Conservation (phyloP, 2,797 vertebrate genomes). For the Oreortyx pictus region DNA sequence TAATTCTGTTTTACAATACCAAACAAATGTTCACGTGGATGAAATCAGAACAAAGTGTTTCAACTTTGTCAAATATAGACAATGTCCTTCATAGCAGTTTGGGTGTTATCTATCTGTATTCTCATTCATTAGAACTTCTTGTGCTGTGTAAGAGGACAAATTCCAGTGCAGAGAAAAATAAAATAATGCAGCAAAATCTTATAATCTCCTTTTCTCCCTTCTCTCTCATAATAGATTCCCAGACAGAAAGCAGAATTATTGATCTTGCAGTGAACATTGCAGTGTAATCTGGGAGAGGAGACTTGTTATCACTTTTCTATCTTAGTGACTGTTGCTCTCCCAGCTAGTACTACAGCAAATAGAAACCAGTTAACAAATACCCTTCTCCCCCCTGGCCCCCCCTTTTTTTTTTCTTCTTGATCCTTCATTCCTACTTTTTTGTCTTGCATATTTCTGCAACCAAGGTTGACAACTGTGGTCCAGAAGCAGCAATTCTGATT, state of each 20-base stretch:
- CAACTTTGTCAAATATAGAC: background rate
- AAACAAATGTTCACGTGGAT: background rate
- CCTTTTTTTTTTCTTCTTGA: background rate
- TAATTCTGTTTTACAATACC: background rate
- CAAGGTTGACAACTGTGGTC: background rate
- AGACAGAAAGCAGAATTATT: background rate
- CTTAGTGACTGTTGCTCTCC: background rate
- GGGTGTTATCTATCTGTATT: background rate
- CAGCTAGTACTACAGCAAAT: background rate
- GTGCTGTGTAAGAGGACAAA: background rate
- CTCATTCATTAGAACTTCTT: background rate
- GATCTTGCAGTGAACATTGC: background rate
- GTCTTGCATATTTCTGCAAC: background rate
- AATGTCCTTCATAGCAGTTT: background rate
- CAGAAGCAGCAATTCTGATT: conserved; percentile 24
- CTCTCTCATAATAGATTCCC: background rate
- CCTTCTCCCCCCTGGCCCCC: no score
- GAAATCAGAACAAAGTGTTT: background rate
- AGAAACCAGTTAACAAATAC: conserved; percentile 9
- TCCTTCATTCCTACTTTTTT: background rate
- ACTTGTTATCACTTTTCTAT: background rate
- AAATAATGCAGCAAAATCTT: background rate
- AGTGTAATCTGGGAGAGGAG: background rate
- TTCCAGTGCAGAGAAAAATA: background rate
- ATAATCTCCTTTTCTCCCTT: background rate